Conservation (phyloP, 1,140 invertebrate genomes). For the Episyrphus balteatus region DNA sequence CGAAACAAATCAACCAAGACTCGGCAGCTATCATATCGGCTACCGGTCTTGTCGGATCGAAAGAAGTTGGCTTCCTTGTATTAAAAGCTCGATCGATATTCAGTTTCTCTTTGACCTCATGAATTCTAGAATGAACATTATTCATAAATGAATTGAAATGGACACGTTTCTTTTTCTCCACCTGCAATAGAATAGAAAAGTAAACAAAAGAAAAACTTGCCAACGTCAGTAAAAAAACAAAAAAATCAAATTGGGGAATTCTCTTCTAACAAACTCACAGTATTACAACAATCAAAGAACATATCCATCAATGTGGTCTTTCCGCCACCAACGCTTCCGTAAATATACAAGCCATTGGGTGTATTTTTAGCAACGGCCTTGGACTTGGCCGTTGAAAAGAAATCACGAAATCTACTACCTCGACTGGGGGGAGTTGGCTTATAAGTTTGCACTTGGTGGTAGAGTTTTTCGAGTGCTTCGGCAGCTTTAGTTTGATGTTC, state of each 20-base stretch:
- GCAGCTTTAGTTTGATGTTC: conserved; percentile 58
- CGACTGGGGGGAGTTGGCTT: conserved; percentile 37
- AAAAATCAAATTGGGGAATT: not conserved
- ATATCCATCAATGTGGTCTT: conserved; percentile 99
- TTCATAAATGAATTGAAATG: conserved; percentile 99
- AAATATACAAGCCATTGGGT: conserved; percentile 70
- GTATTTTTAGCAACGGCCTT: conserved; percentile 22
- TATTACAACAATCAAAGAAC: conserved; percentile 71
- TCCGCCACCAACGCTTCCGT: conserved; percentile 81
- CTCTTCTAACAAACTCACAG: conserved; percentile 32
- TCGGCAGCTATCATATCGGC: conserved; percentile 74
- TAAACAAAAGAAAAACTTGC: not conserved
- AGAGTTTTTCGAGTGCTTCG: conserved; percentile 56
- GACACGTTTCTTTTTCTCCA: conserved; percentile 64
- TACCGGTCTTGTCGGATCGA: conserved; percentile 93
- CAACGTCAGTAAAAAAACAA: not conserved
- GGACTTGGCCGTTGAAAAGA: conserved; percentile 36
- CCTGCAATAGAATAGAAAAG: conserved; percentile 26
- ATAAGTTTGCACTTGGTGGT: conserved; percentile 52
- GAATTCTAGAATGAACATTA: conserved; percentile 82
- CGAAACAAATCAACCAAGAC: conserved; percentile 92
- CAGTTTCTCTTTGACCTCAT: conserved; percentile 64
- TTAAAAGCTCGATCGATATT: conserved; percentile 48
- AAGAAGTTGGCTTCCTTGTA: conserved; percentile 54
- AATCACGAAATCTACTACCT: conserved; percentile 27